Evolutionary conservation across 30 jellyfish, hydroid and myxozoan genomes (phyloP), one percentile per base, ranked within the genome.

Genomic region (Chironex yamaguchii): DNA sequence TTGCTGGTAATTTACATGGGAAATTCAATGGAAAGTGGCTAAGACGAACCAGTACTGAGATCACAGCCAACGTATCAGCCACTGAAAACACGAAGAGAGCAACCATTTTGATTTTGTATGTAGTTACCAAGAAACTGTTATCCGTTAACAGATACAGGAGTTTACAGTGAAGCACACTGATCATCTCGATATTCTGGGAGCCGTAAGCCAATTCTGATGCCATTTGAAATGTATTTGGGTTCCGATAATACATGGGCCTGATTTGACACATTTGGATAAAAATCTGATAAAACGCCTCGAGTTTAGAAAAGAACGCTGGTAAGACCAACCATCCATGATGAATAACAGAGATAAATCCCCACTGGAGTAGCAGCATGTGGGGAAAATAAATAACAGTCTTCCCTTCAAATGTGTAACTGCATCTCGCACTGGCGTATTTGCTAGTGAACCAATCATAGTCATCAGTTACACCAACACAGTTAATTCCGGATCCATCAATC

Each of bases 191-290:
- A 76, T 91, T 91, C 12, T 85, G 91, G 25, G 95, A 76, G 28
- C 71, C 87, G 50, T 69, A 91, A 2, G 87, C 49, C 13, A 91
- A 62, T 67, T 91, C 97, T 14, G 96, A 82, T 52, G 96, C 95
- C 96, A 91, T 91, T 50, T 91, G 97, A 51, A 91, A 79, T 0
- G 96, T 82, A 76, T 90, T 90, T n/a, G 97, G 97, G 64, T 91
- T 83, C 42, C 97, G 76, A 76, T 91, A 91, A 62, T 83, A 82
- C 58, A 62, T 84, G 2, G 97, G 97, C 29, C 33, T 49, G 13
- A 83, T 67, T 2, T 66, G 67, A 73, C 91, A 91, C 92, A 91
- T 91, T 11, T 79, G 87, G 23, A 67, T 76, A 71, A 91, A 85
- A 3, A 91, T 91, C 51, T 85, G 70, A 62, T 82, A 74, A 52